phyloP scores from a whole-genome alignment of 2,888 invertebrate species.

The Meloe dianella region DNA sequence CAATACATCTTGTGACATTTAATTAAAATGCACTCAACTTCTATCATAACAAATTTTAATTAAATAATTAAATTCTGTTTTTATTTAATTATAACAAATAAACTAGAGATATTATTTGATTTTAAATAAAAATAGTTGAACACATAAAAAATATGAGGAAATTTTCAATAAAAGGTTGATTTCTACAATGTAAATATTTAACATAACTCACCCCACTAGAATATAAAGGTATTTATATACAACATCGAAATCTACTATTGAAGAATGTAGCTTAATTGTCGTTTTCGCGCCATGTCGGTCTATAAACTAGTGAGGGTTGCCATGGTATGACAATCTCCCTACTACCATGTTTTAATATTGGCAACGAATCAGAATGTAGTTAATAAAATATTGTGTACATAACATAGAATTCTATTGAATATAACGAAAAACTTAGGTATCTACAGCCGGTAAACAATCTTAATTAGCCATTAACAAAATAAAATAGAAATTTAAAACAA shows the following conservation, averaged over 20 bases:
- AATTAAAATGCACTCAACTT: neutral
- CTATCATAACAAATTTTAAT: neutral
- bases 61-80: neutral
- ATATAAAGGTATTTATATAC: neutral
- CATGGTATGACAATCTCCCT: conserved; percentile 34
- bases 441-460: neutral
- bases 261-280: conserved; percentile 13
- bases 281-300: conserved; percentile 34
- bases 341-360: conserved; percentile 33
- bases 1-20: neutral
- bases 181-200: neutral
- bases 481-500: neutral
- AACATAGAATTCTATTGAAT: conserved; percentile 24
- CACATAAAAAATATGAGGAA: neutral
- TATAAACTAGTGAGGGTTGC: conserved; percentile 34
- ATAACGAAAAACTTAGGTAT: neutral
- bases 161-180: neutral
- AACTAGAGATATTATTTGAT: neutral
- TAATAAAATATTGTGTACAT: conserved; percentile 30
- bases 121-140: neutral
- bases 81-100: neutral
- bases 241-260: neutral
- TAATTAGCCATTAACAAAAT: neutral
- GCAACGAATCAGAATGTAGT: conserved; percentile 34
- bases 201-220: neutral